Evolutionary conservation across 2,113 vertebrate genomes (phyloP), one percentile per base, ranked within the genome.

Genomic region (Perca flavescens): DNA sequence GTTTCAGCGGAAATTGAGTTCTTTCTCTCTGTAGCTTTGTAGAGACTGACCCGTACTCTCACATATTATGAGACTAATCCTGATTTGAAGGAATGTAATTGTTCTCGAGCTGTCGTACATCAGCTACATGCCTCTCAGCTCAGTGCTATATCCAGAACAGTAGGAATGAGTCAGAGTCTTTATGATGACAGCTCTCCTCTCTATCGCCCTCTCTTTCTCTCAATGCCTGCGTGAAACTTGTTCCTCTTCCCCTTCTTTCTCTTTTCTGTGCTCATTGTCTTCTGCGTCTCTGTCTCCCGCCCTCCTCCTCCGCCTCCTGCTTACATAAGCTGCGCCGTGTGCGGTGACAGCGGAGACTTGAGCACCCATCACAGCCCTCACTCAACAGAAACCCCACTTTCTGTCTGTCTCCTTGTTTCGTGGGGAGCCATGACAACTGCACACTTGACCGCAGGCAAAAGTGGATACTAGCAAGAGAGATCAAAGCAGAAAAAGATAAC

Each of bases 101-200:
- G 91, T 94, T 92, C 76, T 84, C n/a, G 73, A 93, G 88, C 76
- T 88, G 88, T 90, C 70, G 52, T 89, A 90, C 89, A 87, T 94
- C 88, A 87, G 81, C 85, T 74, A 34, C 34, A 88, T 85, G 87
- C 86, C 91, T 94, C 88, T 90, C 80, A 91, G 87, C 91, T 83
- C 73, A 75, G 76, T 84, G 84, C 91, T 92, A 89, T 87, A 92
- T 88, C 81, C 86, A 93, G 86, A 88, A 80, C 87, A 85, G 83
- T 80, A 74, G 85, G 83, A 92, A 88, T 93, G 91, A 94, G 88
- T 93, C 91, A 93, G 88, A 85, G 67, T 84, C 80, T 80, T 88
- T 89, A 91, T 87, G 83, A 86, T 91, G 91, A 90, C 87, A 86
- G 86, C 71, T 86, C 76, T 71, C 57, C 69, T 65, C 46, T 88